Percentiles rank a stretch among this genome's conserved stretches.
phyloP scores from a whole-genome alignment of 2,888 invertebrate species.

The Phyllotreta cruciferae region DNA sequence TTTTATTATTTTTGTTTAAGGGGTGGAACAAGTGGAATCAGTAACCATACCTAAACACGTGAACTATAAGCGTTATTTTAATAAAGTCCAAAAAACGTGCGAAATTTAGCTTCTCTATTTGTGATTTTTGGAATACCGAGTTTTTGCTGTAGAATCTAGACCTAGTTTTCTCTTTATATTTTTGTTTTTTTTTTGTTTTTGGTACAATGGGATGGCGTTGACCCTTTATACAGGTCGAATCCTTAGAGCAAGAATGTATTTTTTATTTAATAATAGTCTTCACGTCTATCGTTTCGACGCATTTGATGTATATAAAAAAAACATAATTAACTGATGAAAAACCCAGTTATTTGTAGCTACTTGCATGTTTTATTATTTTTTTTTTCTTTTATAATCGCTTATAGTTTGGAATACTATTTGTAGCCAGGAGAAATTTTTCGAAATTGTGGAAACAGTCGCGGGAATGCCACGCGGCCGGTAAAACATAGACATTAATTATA shows the following conservation, averaged over 20 bases:
- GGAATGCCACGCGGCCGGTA: conserved; percentile 50
- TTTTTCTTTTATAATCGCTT: conserved; percentile 58
- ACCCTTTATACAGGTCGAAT: conserved; percentile 45
- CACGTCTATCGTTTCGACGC: conserved; percentile 48
- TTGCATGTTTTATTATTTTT: conserved; percentile 52
- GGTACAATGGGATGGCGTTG: conserved; percentile 41
- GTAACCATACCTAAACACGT: conserved; percentile 46
- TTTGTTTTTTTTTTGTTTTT: conserved; percentile 41
- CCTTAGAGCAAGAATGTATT: conserved; percentile 30
- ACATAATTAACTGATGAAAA: conserved; percentile 41
- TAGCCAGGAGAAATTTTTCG: conserved; percentile 36
- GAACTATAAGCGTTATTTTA: conserved; percentile 55
- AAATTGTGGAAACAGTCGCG: conserved; percentile 34
- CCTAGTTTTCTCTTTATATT: conserved; percentile 43
- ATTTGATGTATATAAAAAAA: conserved; percentile 55
- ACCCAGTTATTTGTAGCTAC: conserved; percentile 52
- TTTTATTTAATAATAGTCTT: conserved; percentile 36
- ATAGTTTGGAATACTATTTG: conserved; percentile 53
- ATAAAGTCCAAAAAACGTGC: conserved; percentile 54
- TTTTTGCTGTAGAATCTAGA: conserved; percentile 54
- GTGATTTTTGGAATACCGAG: conserved; percentile 58
- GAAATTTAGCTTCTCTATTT: conserved; percentile 57
- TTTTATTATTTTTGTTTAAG: conserved; percentile 53
- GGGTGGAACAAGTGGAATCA: conserved; percentile 66
- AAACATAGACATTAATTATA: conserved; percentile 54